Evolutionary conservation across 1,140 invertebrate species (phyloP).

Genomic region (Diplogasteroides magnus): DNA sequence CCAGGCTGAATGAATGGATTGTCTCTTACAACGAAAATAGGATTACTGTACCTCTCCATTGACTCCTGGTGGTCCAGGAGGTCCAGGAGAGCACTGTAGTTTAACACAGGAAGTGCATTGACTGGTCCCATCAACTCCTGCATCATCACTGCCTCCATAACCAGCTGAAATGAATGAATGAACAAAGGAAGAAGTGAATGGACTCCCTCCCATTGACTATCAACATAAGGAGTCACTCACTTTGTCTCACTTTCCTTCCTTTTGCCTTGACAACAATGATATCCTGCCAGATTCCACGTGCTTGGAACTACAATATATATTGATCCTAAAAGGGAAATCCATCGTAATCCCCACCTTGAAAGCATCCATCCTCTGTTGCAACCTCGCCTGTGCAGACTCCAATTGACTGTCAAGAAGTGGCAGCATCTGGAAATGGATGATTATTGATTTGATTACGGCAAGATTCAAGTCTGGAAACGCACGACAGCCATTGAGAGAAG

Average conservation of each 20-base stretch:
- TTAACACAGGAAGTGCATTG: conserved; percentile 53
- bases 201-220: too few relatives aligned
- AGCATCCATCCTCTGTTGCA: conserved; percentile 46
- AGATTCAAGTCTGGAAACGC: not conserved
- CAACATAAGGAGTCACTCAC: not conserved
- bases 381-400: conserved; percentile 39
- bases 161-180: conserved; percentile 37
- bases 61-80: conserved; percentile 53
- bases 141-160: conserved; percentile 33
- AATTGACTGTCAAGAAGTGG: conserved; percentile 40
- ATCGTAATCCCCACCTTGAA: conserved; percentile 38
- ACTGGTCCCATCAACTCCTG: conserved; percentile 30
- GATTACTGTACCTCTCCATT: conserved; percentile 31
- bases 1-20: conserved; percentile 9
- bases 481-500: conserved; percentile 33
- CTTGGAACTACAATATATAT: conserved; percentile 35
- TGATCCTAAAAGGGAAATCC: conserved; percentile 9
- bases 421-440: conserved; percentile 4
- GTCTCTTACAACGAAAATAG: not conserved
- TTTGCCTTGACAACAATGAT: conserved; percentile 44
- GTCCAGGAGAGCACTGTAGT: conserved; percentile 52
- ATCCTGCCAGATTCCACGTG: conserved; percentile 45
- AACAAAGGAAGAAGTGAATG: not conserved
- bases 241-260: conserved; percentile 24
- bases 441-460: not conserved